These are phyloP conservation scores for Helobdella robusta DNA, from an alignment of 2,888 invertebrate genomes.

Conservation along the genomic window DNA sequence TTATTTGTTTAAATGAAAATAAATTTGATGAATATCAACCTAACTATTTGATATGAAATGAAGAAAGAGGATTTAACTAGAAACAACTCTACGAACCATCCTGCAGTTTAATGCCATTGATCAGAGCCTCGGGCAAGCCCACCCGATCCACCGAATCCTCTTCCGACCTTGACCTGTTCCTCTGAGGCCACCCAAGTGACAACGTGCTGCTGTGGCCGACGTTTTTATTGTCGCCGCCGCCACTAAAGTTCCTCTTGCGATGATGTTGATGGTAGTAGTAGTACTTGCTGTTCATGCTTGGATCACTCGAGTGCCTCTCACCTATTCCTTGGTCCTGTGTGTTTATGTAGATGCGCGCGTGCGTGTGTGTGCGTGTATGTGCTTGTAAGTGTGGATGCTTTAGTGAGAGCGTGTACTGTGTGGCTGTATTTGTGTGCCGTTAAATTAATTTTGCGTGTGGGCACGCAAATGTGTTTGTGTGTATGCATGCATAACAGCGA, in stretches of 20 bases:
- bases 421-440: not conserved
- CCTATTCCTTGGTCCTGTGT: conserved; percentile 56
- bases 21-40: not conserved
- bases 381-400: not conserved
- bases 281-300: conserved; percentile 51
- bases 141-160: conserved; percentile 73
- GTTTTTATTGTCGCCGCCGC: conserved; percentile 26
- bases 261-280: conserved; percentile 20
- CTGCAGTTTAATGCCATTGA: not conserved
- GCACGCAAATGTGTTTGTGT: conserved; percentile 35
- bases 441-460: conserved; percentile 24
- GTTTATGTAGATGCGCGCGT: not conserved
- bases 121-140: too few species aligned
- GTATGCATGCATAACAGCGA: conserved; percentile 56
- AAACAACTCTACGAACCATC: not conserved
- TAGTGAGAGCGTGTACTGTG: not conserved
- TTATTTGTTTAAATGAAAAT: conserved; percentile 1
- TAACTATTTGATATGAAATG: not conserved
- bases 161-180: conserved; percentile 57
- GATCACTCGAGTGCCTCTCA: conserved; percentile 72
- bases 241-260: conserved; percentile 24
- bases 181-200: not conserved
- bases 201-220: conserved; percentile 59
- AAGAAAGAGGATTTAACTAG: not conserved
- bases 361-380: not conserved